Evolutionary conservation across 2,888 invertebrate genomes (phyloP), one percentile per base, ranked within the genome.

Genomic region (Zeuzera pyrina): DNA sequence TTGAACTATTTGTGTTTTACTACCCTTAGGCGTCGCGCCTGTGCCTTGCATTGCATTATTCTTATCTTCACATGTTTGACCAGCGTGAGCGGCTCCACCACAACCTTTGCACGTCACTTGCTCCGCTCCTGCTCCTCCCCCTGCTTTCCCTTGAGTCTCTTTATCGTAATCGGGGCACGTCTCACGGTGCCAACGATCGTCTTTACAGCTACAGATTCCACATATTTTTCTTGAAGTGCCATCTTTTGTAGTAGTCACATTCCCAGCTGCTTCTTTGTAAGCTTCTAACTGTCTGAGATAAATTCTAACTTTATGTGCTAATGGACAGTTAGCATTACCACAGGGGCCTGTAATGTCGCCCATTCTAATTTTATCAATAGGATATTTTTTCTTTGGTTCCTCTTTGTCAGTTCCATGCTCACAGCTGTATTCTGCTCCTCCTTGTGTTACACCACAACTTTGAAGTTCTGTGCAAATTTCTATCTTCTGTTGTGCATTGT

Each of bases 291-390:
- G 66, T 43, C 83, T 61, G 29, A 83, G 68, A 36, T 81, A 83
- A 6, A 47, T 61, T 46, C 51, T 74, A 1, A 83, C 70, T 57
- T 74, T 83, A 43, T 78, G 78, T 22, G 81, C 79, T 39, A 83
- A 49, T 22, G 63, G 49, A 46, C 83, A 83, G 31, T 73, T 79
- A 14, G 58, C 33, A 47, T 83, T 83, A 28, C 83, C 83, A 49
- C 83, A 83, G 2, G 83, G 81, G 3, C 83, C 83, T 23, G 51
- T 59, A 19, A 83, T 83, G 40, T 83, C 81, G 33, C 83, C 81
- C 79, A 83, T 83, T 43, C 65, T 66, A 29, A 83, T 69, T 41
- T 76, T 76, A 32, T 71, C 58, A 12, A 76, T 66, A 10, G 68
- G 47, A 50, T 76, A 69, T 30, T 47, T 51, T 42, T 65, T 71